Evolutionary conservation across 2,888 invertebrate genomes (phyloP), one percentile per base, ranked within the genome.

Genomic region (Clunio marinus): DNA sequence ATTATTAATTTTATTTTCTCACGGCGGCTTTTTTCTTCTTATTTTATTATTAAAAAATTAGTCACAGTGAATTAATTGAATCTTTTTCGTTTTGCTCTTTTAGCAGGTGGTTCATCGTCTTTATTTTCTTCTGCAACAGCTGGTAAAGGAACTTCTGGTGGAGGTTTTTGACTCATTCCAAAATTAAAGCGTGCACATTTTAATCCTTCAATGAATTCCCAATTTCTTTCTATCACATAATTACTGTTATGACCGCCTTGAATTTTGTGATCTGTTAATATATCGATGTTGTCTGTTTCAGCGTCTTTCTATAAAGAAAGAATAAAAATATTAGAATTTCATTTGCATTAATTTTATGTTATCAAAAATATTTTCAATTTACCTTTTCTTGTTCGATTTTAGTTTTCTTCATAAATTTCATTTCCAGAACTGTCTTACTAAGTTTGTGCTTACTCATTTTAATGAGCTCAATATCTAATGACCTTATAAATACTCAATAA

Each of bases 361-460:
- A 20, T 51, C 20, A 10, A 41, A n/a, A n/a, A n/a, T n/a, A 5
- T 41, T 41, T 15, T 13, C 13, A 8, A 13, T 22, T 45, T 51
- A 58, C 68, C 58, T 68, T 57, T 24, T 68, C 68, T 15, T 57
- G 57, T 24, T 68, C 25, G 13, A 68, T 58, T 37, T 58, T 68
- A 1, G 68, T 41, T 41, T 32, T 68, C 20, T 68, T 68, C 68
- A 68, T 68, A 8, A 68, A 68, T 25, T 68, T 68, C 68, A 68
- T 68, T n/a, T 58, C 58, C 5, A 68, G 28, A 8, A 68, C 68
- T 0, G 58, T 58, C 22, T 68, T 68, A 8, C 57, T 55, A 7
- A 68, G 28, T 27, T 68, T 68, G 45, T 55, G 45, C 13, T 68
- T 68, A 35, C 27, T 68, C 68, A 68, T 68, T 57, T 27, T 27